These are phyloP conservation scores for Puffinus mauretanicus DNA, from an alignment of 2,113 vertebrate genomes.

Conservation along the genomic window DNA sequence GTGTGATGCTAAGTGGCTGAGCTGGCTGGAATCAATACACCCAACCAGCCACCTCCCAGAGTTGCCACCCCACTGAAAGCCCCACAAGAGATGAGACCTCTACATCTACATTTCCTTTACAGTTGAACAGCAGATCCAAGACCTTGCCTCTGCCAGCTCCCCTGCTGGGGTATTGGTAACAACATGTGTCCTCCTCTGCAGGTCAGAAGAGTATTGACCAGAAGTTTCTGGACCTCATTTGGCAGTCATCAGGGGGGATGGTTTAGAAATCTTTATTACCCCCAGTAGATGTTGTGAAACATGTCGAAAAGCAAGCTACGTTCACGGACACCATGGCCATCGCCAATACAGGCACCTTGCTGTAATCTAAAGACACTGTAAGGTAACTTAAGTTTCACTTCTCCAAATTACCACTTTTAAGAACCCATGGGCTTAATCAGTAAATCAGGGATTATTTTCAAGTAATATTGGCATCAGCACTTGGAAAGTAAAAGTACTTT, in stretches of 20 bases:
- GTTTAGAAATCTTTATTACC: neutral
- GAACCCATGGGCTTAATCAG: neutral
- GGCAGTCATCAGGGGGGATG: neutral
- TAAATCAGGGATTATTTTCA: neutral
- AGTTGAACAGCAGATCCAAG: neutral
- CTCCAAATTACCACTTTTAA: neutral
- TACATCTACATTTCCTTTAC: neutral
- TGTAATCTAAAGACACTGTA: neutral
- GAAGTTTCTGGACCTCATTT: neutral
- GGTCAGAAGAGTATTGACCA: neutral
- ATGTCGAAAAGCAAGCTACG: neutral
- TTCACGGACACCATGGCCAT: neutral
- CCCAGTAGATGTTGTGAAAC: neutral
- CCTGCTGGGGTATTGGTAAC: no score
- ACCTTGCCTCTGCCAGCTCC: neutral
- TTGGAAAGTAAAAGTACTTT: neutral
- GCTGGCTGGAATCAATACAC: neutral
- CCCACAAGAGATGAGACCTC: accelerated
- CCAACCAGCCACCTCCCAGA: neutral
- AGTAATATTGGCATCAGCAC: neutral
- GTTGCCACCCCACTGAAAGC: neutral
- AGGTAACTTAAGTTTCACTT: neutral
- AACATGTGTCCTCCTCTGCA: no score
- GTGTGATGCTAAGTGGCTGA: neutral
- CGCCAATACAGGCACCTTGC: neutral